These are phyloP conservation scores for Drosophila leontia DNA, from an alignment of 1,140 invertebrate genomes.

Conservation along the genomic window DNA sequence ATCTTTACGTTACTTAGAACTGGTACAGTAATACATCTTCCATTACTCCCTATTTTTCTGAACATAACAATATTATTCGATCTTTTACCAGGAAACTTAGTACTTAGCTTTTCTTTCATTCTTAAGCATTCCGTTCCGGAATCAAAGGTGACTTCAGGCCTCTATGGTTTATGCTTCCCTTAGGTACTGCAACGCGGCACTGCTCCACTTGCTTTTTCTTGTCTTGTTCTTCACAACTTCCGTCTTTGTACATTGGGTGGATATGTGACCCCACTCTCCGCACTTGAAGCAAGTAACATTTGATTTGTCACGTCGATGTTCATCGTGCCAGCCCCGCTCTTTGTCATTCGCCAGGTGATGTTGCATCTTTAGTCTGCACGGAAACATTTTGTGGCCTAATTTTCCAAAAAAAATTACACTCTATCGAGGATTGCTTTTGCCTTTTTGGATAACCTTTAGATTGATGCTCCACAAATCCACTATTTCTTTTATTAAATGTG, in stretches of 20 bases:
- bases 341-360: slow-evolving; percentile 15
- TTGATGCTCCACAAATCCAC: slow-evolving; percentile 8
- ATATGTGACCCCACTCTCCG: not conserved
- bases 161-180: slow-evolving; percentile 18
- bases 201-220: not conserved
- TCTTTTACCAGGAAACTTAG: too few species aligned
- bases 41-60: too few species aligned
- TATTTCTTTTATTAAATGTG: slow-evolving; percentile 35
- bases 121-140: too few species aligned
- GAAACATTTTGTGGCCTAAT: not conserved
- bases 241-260: too few species aligned
- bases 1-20: too few species aligned
- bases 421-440: slow-evolving; percentile 25
- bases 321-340: not conserved
- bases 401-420: slow-evolving; percentile 27
- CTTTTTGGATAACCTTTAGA: slow-evolving; percentile 7
- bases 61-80: too few species aligned
- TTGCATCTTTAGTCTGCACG: slow-evolving; percentile 24
- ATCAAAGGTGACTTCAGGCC: not conserved
- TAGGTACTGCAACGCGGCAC: too few species aligned
- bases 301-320: slow-evolving; percentile 5
- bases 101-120: too few species aligned
- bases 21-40: too few species aligned
- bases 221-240: not conserved
- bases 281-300: slow-evolving; percentile 16